Evolutionary conservation across 2,888 invertebrate species (phyloP), one percentile per base, ranked within the genome.

Genomic region (Melieria omissa): DNA sequence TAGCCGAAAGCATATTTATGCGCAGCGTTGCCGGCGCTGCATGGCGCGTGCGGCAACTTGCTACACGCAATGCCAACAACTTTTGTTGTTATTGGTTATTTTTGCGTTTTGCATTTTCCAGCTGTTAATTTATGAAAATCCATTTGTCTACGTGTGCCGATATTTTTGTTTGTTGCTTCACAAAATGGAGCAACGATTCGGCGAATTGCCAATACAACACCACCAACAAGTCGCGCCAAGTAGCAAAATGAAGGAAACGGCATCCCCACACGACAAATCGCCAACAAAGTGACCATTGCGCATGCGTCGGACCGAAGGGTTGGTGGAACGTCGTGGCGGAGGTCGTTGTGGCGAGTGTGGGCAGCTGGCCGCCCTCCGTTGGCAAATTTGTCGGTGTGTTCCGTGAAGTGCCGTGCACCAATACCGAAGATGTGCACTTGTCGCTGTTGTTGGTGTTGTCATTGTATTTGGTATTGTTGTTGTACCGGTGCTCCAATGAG

Each of bases 401-500:
- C 29, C 29, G 44, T 67, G 29, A 58, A 9, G 58, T n/a, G 5
- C n/a, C 8, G 10, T 16, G 9, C 44, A 65, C 29, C 9, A 49
- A 49, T 12, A 49, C 12, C 29, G 16, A 54, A 54, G 9, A 42
- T 42, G 8, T 14, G 14, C 12, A 29, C 44, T 42, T 49, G 42
- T 60, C 60, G 41, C 58, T 57, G 65, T 46, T 65, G 5, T 41
- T 41, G 42, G 49, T 29, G 14, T 57, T 9, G 29, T 5, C 42
- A 9, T 58, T 60, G 7, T 44, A 47, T 9, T 16, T 67, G 14
- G 47, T 47, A 7, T 60, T 57, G 60, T 42, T 14, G 14, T 49
- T 49, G 44, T 16, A 49, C 47, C 55, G 68, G 44, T 74, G 71
- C 69, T 74, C 74, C 74, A 74, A 74, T 74, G 58, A 72, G 71